These are phyloP conservation scores for Kryptopterus vitreolus DNA, from an alignment of 2,797 vertebrate species.

Conservation along the genomic window DNA sequence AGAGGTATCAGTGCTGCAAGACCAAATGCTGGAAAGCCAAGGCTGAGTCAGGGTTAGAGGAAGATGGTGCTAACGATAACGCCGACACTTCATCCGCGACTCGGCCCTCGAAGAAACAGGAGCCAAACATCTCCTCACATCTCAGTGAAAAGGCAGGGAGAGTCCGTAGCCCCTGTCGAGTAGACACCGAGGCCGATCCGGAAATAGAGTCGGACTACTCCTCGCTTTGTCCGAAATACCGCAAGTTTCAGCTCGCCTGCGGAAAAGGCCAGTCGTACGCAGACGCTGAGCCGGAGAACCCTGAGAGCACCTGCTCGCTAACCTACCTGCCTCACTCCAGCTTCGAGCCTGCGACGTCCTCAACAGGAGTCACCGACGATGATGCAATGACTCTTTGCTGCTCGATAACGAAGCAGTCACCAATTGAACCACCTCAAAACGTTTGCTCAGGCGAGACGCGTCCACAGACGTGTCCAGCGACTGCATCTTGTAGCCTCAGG, in stretches of 20 bases:
- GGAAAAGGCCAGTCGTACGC: slow-evolving; percentile 69
- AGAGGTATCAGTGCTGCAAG: slow-evolving; percentile 77
- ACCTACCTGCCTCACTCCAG: slow-evolving; percentile 46
- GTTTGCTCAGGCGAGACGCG: slow-evolving; percentile 22
- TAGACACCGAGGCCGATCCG: slow-evolving; percentile 45
- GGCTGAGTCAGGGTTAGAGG: slow-evolving; percentile 48
- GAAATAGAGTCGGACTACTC: slow-evolving; percentile 56
- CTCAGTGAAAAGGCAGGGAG: slow-evolving; percentile 55
- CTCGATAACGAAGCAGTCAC: not conserved
- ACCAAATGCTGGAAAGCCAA: slow-evolving; percentile 66
- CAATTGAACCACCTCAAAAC: not conserved
- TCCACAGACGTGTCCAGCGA: slow-evolving; percentile 14
- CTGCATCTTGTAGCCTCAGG: slow-evolving; percentile 5
- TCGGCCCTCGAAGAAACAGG: slow-evolving; percentile 66
- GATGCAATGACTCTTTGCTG: slow-evolving; percentile 12
- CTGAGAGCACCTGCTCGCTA: slow-evolving; percentile 39
- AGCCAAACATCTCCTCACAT: slow-evolving; percentile 43
- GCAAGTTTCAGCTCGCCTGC: slow-evolving; percentile 91
- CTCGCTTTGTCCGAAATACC: slow-evolving; percentile 85
- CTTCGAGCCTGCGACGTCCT: slow-evolving; percentile 24
- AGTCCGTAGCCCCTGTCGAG: slow-evolving; percentile 15
- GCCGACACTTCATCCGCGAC: slow-evolving; percentile 71
- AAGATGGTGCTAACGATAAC: slow-evolving; percentile 52
- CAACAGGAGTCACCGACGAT: not conserved
- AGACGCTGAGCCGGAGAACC: slow-evolving; percentile 54